These are phyloP conservation scores for Mellivora capensis DNA, from an alignment of 2,113 vertebrate species.

Conservation along the genomic window DNA sequence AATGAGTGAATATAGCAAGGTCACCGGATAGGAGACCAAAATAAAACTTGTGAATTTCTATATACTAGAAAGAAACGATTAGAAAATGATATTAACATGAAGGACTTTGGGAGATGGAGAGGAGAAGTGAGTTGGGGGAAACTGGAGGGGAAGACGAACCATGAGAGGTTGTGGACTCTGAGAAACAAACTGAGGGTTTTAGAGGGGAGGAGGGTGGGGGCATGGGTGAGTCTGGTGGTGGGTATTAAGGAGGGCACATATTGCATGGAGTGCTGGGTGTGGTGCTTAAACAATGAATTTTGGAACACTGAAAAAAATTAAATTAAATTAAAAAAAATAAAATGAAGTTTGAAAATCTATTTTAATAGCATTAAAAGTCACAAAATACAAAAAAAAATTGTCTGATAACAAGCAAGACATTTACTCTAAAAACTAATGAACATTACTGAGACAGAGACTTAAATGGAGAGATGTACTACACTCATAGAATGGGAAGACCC, in stretches of 20 bases:
- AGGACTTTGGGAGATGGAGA: too few relatives aligned
- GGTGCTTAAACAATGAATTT: too few relatives aligned
- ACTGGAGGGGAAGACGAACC: too few relatives aligned
- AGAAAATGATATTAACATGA: not conserved
- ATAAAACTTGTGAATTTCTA: not conserved
- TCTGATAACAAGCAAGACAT: not conserved
- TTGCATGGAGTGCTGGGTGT: too few relatives aligned
- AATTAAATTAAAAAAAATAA: not conserved
- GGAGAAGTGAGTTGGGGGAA: too few relatives aligned
- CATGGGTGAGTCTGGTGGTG: too few relatives aligned
- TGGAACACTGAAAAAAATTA: too few relatives aligned
- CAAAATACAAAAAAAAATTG: not conserved
- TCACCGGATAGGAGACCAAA: not conserved
- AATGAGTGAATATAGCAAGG: not conserved
- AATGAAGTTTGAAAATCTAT: not conserved
- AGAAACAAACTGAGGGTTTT: too few relatives aligned
- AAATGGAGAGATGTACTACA: not conserved
- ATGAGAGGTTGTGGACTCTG: too few relatives aligned
- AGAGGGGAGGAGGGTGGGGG: too few relatives aligned
- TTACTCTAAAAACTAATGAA: not conserved
- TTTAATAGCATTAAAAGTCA: not conserved
- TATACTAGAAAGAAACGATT: not conserved
- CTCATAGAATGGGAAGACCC: not conserved
- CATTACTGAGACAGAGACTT: not conserved
- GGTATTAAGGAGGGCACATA: too few relatives aligned